phyloP scores from a whole-genome alignment of 2,888 invertebrate genomes.

The Pelosia muscerda region DNA sequence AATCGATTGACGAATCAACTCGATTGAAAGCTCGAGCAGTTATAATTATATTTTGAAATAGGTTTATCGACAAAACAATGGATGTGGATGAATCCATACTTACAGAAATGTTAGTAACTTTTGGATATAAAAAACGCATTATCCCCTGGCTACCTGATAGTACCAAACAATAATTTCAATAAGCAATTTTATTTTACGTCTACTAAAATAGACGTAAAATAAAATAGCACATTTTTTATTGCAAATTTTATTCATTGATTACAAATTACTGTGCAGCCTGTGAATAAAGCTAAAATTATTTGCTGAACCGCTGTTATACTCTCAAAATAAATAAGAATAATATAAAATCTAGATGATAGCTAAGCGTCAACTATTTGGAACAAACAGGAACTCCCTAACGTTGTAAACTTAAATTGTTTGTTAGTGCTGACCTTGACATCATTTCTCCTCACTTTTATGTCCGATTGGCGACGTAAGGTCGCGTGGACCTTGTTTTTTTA shows the following conservation, averaged over 20 bases:
- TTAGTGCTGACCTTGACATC: slow-evolving; percentile 58
- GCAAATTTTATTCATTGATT: no score
- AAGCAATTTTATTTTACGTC: not conserved
- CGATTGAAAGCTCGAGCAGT: no score
- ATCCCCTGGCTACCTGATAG: not conserved
- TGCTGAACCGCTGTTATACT: slow-evolving; percentile 28
- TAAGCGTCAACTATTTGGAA: slow-evolving; percentile 21
- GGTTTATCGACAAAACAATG: no score
- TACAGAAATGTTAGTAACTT: no score
- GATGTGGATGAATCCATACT: no score
- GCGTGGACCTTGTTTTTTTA: slow-evolving; percentile 52
- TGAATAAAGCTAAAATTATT: not conserved
- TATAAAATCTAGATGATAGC: slow-evolving; percentile 11
- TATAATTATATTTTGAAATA: no score
- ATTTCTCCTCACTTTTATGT: slow-evolving; percentile 56
- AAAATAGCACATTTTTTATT: no score
- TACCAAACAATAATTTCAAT: not conserved
- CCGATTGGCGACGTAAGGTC: slow-evolving; percentile 46
- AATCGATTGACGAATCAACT: no score
- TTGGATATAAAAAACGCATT: not conserved
- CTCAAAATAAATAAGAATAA: slow-evolving; percentile 12
- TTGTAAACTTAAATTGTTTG: slow-evolving; percentile 49
- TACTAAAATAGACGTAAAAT: no score
- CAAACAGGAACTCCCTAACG: slow-evolving; percentile 19
- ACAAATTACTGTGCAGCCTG: not conserved